These are phyloP conservation scores for Cephalopholis sonnerati DNA, from an alignment of 2,113 vertebrate genomes.

Conservation along the genomic window DNA sequence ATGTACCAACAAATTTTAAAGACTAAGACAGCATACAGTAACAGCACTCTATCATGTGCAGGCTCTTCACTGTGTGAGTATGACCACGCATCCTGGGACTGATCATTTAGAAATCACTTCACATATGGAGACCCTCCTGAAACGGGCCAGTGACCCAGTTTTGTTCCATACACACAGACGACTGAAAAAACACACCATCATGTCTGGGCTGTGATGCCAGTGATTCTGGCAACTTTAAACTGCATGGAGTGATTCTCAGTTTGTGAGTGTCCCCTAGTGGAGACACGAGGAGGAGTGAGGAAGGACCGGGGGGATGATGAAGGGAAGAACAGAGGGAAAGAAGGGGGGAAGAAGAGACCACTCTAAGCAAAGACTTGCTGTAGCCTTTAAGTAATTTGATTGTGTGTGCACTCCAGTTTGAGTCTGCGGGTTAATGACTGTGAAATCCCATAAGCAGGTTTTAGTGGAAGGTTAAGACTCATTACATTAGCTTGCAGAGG, in stretches of 20 bases:
- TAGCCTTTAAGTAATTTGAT: slow-evolving; percentile 4
- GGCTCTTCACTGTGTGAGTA: neutral
- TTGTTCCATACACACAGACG: neutral
- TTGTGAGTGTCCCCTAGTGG: slow-evolving; percentile 69
- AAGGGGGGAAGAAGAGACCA: neutral
- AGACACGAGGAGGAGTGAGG: neutral
- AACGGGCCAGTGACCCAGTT: slow-evolving; percentile 30
- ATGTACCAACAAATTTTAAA: neutral
- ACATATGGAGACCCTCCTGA: slow-evolving; percentile 24
- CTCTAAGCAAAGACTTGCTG: neutral
- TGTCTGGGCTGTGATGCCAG: neutral
- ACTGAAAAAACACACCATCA: neutral
- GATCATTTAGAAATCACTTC: slow-evolving; percentile 34
- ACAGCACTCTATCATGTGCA: neutral
- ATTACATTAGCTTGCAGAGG: slow-evolving; percentile 47
- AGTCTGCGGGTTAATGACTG: slow-evolving; percentile 60
- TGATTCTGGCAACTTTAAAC: slow-evolving; percentile 9
- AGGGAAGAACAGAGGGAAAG: neutral
- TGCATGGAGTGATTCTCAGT: slow-evolving; percentile 9
- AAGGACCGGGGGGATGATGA: neutral
- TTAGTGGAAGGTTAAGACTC: slow-evolving; percentile 58
- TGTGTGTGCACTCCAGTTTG: slow-evolving; percentile 36
- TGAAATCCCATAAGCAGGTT: slow-evolving; percentile 57
- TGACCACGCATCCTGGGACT: slow-evolving; percentile 7
- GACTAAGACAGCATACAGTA: neutral